Conservation (phyloP, 1,140 invertebrate genomes). For the Dendrolimus kikuchii region DNA sequence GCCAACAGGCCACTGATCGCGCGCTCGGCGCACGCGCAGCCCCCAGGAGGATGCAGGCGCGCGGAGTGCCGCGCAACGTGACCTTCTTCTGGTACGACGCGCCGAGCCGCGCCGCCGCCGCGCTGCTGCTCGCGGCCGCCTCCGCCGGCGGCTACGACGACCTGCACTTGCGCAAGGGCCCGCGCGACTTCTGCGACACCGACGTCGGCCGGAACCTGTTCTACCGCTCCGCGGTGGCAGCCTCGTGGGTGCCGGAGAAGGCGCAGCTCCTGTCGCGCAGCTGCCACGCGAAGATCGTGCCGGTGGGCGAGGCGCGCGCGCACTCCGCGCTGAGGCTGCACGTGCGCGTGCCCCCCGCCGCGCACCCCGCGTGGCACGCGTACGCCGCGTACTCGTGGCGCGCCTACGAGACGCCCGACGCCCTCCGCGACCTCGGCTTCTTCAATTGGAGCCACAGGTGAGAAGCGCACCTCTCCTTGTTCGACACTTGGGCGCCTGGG, state of each 20-base stretch:
- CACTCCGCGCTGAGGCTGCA: neutral
- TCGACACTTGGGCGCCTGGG: too few relatives aligned
- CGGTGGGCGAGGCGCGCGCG: neutral
- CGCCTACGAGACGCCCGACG: too few relatives aligned
- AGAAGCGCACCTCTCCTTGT: too few relatives aligned
- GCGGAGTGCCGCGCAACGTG: neutral
- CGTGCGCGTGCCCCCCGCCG: neutral
- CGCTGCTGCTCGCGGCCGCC: conserved; percentile 7
- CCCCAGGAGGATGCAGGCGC: neutral
- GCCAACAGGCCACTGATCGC: neutral
- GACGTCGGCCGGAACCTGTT: neutral
- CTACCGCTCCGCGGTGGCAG: neutral
- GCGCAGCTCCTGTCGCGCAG: too few relatives aligned
- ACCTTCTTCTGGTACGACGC: conserved; percentile 1
- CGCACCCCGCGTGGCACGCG: neutral
- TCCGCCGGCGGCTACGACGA: neutral
- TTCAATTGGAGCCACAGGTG: too few relatives aligned
- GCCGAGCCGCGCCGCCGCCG: conserved; percentile 4
- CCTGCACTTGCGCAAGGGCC: neutral
- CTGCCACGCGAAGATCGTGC: too few relatives aligned
- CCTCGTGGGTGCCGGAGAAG: too few relatives aligned
- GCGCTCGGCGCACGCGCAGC: neutral
- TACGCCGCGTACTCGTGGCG: neutral
- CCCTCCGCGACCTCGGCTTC: too few relatives aligned
- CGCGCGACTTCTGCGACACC: neutral